phyloP scores from a whole-genome alignment of 1,140 invertebrate genomes.

The Cyrtorhinus lividipennis region DNA sequence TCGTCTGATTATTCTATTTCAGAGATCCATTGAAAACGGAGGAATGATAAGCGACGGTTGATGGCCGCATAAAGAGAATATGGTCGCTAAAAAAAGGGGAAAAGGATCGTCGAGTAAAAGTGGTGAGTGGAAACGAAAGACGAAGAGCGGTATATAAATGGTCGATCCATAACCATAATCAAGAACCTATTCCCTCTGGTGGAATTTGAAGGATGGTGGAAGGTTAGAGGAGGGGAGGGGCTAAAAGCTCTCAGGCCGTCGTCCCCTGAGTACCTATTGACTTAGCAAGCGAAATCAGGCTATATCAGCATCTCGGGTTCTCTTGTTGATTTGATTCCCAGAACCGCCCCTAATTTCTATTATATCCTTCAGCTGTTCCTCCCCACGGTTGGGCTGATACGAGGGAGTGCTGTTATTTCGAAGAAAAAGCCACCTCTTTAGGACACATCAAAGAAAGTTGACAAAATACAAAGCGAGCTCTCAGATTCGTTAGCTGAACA shows the following conservation, averaged over 20 bases:
- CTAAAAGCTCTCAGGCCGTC: not conserved
- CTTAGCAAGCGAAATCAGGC: conserved; percentile 2
- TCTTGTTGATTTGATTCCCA: not conserved
- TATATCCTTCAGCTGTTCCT: too few relatives aligned
- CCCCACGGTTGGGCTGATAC: too few relatives aligned
- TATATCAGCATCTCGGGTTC: not conserved
- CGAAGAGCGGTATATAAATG: not conserved
- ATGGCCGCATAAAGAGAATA: not conserved
- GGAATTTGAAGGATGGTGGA: conserved; percentile 1
- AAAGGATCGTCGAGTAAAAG: not conserved
- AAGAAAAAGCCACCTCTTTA: too few relatives aligned
- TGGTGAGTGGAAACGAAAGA: not conserved
- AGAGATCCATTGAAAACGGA: not conserved
- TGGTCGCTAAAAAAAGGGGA: not conserved
- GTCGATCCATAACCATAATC: not conserved
- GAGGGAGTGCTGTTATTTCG: too few relatives aligned
- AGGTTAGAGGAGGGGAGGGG: not conserved
- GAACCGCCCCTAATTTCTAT: not conserved
- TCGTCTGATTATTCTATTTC: not conserved
- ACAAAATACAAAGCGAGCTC: too few relatives aligned
- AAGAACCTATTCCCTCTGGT: not conserved
- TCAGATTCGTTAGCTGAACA: too few relatives aligned
- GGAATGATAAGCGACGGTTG: not conserved
- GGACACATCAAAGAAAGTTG: too few relatives aligned
- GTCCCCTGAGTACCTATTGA: too few relatives aligned